Conservation (phyloP, 2,888 invertebrate species). For the Eristalinus sepulchralis region DNA sequence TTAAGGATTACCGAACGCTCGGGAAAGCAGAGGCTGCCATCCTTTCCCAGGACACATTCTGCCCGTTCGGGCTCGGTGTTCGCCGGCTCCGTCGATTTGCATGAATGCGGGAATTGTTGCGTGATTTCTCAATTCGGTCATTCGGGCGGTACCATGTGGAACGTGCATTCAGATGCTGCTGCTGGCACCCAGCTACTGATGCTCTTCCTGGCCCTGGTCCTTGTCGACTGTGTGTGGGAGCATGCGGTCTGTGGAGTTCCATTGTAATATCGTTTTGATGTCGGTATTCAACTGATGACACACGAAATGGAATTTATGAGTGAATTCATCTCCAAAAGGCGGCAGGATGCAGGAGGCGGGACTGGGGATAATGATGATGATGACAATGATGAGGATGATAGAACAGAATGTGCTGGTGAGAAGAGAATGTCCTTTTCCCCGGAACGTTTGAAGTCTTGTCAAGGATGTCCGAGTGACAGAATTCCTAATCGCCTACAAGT, state of each 20-base stretch:
- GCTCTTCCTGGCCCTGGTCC: not conserved
- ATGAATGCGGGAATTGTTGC: conserved; percentile 60
- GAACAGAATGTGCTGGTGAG: not conserved
- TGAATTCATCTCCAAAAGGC: conserved; percentile 1
- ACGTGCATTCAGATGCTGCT: not conserved
- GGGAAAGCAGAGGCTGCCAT: conserved; percentile 4
- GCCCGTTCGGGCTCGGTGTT: conserved; percentile 18
- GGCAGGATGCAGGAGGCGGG: not conserved
- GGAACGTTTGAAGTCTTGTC: not conserved
- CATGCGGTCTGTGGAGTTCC: conserved; percentile 30
- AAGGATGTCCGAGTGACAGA: not conserved
- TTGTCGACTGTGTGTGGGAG: conserved; percentile 4
- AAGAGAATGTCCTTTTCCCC: not conserved
- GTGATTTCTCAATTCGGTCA: conserved; percentile 66
- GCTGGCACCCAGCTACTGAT: not conserved
- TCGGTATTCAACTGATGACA: conserved; percentile 49
- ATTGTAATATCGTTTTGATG: conserved; percentile 53
- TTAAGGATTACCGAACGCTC: conserved; percentile 37
- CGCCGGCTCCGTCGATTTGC: conserved; percentile 47
- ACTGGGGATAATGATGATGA: not conserved
- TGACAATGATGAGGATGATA: not conserved
- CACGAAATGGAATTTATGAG: conserved; percentile 51
- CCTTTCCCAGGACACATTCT: conserved; percentile 35
- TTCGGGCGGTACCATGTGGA: conserved; percentile 5
- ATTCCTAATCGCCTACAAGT: not conserved